Base-by-base conservation (phyloP, 2,113 vertebrate genomes). In the Octodon degus region DNA sequence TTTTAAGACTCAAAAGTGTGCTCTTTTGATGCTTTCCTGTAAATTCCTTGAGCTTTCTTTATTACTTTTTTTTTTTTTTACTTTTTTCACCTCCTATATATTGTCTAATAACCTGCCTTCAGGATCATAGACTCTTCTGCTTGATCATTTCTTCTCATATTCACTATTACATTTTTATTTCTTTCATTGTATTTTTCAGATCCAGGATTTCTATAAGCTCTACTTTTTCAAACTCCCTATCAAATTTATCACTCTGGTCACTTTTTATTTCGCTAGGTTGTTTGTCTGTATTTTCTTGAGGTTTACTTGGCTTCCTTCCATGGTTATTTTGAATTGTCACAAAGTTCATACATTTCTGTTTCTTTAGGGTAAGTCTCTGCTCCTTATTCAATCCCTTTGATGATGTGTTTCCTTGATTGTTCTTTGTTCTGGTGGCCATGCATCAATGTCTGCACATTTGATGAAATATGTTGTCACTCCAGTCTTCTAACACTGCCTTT, bases 231-330 rank as follows among this genome's bases (percentile, higher is more conserved):
- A 19, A 20, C 8, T 74, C 32, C 7, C 58, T 40, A 37, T 63
- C 43, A 30, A 92, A 81, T 34, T 50, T 37, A 74, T 83, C 14
- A 24, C 82, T 76, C 32, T 37, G 13, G 11, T 89, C 25, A 55
- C 70, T 65, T 63, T 55, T 72, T 83, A 27, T 68, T 89, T 93
- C 84, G 43, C 5, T 74, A 19, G 62, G 30, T 80, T 62, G 4
- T 70, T 93, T 89, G 20, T 94, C 40, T 53, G n/a, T 55, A 89
- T 76, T 89, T 82, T 74, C 65, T 63, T 40, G 12, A 63, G 62
- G 37, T 43, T 89, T 77, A 20, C 4, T 82, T 30, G 47, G 7
- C 24, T 72, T 82, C 5, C 40, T 89, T 93, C 68, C 25, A n/a
- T 25, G 43, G 5, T n/a, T 68, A 72, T 89, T 89, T 70, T 89